phyloP scores from a whole-genome alignment of 2,888 invertebrate species.

The Cremastinae sp. region DNA sequence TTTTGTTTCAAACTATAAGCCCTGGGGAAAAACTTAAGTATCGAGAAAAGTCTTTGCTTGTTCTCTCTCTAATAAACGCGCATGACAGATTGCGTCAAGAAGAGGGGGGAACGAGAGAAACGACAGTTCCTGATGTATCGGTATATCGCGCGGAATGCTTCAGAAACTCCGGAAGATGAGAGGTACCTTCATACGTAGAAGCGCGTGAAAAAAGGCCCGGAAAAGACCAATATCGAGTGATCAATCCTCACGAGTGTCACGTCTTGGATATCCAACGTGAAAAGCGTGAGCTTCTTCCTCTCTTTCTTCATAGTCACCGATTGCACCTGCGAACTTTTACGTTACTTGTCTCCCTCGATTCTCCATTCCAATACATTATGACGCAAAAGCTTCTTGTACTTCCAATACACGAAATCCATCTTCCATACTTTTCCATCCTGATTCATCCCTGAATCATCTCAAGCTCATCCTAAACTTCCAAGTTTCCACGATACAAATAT shows the following conservation, averaged over 20 bases:
- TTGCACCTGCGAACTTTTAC: conserved; percentile 60
- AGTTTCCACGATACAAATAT: no score
- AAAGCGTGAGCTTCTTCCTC: conserved; percentile 50
- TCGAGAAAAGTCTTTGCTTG: not conserved
- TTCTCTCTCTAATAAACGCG: not conserved
- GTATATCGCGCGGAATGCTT: conserved; percentile 27
- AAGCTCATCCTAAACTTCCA: conserved; percentile 5
- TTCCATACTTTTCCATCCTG: conserved; percentile 21
- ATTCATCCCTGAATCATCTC: conserved; percentile 5
- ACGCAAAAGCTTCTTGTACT: conserved; percentile 32
- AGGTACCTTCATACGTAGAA: conserved; percentile 16
- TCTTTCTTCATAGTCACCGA: conserved; percentile 40
- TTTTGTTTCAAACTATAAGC: no score
- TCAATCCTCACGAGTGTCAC: conserved; percentile 62
- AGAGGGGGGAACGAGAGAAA: conserved; percentile 37
- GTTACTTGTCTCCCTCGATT: conserved; percentile 3
- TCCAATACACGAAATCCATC: conserved; percentile 43
- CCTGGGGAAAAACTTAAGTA: not conserved
- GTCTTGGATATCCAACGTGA: conserved; percentile 28
- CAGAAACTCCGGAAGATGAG: conserved; percentile 6
- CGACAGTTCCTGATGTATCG: conserved; percentile 51
- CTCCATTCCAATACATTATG: not conserved
- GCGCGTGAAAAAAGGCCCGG: not conserved
- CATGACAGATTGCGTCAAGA: conserved; percentile 4
- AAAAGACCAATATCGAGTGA: conserved; percentile 60